Evolutionary conservation across 92 coral and sea anemone genomes (phyloP).

Genomic region (Plumapathes pennacea): DNA sequence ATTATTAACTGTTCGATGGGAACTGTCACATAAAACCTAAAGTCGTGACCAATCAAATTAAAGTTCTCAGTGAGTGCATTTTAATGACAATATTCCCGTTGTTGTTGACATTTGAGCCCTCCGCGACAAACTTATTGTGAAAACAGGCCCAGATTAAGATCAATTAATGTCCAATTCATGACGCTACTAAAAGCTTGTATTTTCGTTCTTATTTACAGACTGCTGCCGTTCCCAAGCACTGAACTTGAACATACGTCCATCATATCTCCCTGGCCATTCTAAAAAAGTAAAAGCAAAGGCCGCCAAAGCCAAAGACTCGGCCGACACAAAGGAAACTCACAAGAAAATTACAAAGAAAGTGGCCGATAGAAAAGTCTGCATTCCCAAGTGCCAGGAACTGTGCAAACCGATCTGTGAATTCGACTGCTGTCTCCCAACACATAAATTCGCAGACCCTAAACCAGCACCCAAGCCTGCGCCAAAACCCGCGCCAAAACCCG

Average conservation of each 20-base stretch:
- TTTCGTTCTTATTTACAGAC: slow-evolving; percentile 5
- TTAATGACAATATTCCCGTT: no score
- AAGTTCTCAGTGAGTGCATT: no score
- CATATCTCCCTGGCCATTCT: slow-evolving; percentile 27
- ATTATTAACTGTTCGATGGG: no score
- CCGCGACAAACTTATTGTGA: no score
- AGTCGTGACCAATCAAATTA: no score
- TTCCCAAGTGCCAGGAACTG: slow-evolving; percentile 50
- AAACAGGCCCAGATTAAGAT: no score
- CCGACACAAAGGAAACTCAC: not conserved
- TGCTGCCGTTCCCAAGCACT: slow-evolving; percentile 67
- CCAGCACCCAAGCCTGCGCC: slow-evolving; percentile 20
- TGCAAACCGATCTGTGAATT: slow-evolving; percentile 54
- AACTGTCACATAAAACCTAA: no score
- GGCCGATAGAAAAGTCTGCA: slow-evolving; percentile 15
- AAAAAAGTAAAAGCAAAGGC: slow-evolving; percentile 1
- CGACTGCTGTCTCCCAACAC: slow-evolving; percentile 60
- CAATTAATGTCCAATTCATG: not conserved
- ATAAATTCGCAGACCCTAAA: slow-evolving; percentile 42
- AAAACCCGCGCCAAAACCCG: slow-evolving; percentile 15
- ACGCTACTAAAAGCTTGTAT: not conserved
- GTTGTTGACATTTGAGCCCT: no score
- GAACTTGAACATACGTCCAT: slow-evolving; percentile 50
- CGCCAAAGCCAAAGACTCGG: not conserved
- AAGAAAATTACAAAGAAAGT: slow-evolving; percentile 1